Evolutionary conservation across 2,797 vertebrate species (phyloP).

Genomic region (Poecilia gillii): DNA sequence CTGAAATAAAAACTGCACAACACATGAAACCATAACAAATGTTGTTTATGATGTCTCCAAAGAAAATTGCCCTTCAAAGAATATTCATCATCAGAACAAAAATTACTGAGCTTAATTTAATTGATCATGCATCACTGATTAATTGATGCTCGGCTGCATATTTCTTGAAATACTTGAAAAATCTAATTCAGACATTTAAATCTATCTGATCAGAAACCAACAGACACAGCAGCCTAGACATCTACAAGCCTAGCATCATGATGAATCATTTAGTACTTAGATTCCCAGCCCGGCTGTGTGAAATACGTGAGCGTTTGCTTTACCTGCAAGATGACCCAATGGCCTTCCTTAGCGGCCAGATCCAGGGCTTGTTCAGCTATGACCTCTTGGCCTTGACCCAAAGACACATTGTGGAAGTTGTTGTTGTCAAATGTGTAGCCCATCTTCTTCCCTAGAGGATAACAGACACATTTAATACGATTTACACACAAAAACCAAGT

Average conservation of each 20-base stretch:
- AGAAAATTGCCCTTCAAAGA: too few species aligned
- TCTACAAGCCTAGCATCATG: background rate
- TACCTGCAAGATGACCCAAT: conserved; percentile 94
- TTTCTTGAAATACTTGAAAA: background rate
- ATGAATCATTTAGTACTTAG: background rate
- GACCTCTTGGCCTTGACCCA: conserved; percentile 94
- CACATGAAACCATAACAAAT: too few species aligned
- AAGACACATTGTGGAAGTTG: conserved; percentile 94
- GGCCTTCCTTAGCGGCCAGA: conserved; percentile 87
- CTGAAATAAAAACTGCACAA: too few species aligned
- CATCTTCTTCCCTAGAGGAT: conserved; percentile 68
- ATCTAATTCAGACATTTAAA: conserved; percentile 15
- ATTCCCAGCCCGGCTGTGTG: background rate
- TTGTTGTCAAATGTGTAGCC: conserved; percentile 87
- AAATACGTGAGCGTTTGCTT: background rate
- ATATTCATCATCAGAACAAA: too few species aligned
- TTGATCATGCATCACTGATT: too few species aligned
- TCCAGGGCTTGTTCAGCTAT: conserved; percentile 90
- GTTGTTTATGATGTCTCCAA: too few species aligned
- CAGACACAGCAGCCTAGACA: background rate
- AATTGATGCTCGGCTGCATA: background rate
- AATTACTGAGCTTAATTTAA: too few species aligned
- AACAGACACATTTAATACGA: conserved; percentile 9
- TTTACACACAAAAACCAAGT: background rate
- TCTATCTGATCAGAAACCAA: conserved; percentile 8